Conservation (phyloP, 1,140 invertebrate species). For the Lasaia peninsularis region DNA sequence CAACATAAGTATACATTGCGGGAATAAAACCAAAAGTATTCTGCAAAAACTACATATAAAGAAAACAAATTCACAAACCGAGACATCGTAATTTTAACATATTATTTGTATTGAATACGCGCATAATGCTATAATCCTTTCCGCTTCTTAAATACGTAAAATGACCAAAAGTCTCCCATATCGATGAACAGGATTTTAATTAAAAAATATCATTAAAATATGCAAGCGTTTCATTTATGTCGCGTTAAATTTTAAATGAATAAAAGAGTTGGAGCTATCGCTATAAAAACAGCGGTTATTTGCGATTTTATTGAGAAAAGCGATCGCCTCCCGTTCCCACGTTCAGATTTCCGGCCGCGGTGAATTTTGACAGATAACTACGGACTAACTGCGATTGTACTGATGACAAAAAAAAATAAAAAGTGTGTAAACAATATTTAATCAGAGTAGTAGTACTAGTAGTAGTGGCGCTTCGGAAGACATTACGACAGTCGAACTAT, state of each 20-base stretch:
- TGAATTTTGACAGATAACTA: slow-evolving; percentile 75
- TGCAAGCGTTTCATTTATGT: slow-evolving; percentile 18
- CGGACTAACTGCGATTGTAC: slow-evolving; percentile 53
- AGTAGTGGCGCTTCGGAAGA: too few relatives aligned
- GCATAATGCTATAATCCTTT: not conserved
- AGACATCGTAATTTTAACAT: too few relatives aligned
- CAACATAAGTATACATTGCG: too few relatives aligned
- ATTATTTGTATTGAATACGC: too few relatives aligned
- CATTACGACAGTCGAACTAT: too few relatives aligned
- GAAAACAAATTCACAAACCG: too few relatives aligned
- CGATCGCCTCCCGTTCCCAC: slow-evolving; percentile 61
- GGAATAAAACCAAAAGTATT: too few relatives aligned
- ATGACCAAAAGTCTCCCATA: slow-evolving; percentile 6
- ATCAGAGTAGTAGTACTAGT: too few relatives aligned
- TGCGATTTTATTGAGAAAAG: slow-evolving; percentile 69
- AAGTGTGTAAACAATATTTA: too few relatives aligned
- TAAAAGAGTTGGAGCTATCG: slow-evolving; percentile 45
- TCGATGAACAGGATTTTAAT: slow-evolving; percentile 15
- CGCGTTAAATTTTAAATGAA: slow-evolving; percentile 20
- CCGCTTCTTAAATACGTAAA: slow-evolving; percentile 11
- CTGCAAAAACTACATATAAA: too few relatives aligned
- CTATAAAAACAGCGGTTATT: slow-evolving; percentile 51
- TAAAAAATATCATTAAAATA: slow-evolving; percentile 23
- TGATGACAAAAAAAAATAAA: slow-evolving; percentile 34
- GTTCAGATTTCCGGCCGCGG: slow-evolving; percentile 62